Base-by-base conservation (phyloP, 2,888 invertebrate species). In the Ellobium chinense region DNA sequence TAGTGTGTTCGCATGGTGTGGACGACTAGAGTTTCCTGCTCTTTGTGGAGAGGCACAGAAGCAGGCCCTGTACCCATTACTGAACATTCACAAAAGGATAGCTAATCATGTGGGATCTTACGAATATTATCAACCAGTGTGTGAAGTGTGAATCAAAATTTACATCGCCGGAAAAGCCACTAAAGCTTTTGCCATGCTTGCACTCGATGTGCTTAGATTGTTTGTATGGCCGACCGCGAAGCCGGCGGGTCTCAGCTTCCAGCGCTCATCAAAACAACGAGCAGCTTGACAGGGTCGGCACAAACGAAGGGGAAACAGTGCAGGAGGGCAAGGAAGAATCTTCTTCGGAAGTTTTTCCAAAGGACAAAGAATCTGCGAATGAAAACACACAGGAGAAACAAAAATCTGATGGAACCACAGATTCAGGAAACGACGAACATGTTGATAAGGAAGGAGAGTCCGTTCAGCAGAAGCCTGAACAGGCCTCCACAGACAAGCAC, bases 171-270 rank as follows among this genome's bases (percentile, higher is more conserved):
- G 83, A 83, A n/a, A 81, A 79, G 60, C 65, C 79, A 27, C 78
- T 97, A 54, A 97, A 97, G 94, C 94, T 97, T 82, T 94, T 98
- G 90, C 97, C 97, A 93, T 98, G 97, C 92, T 94, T 98, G 86
- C 97, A 98, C 93, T 96, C 97, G 75, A 95, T 96, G 82, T 98
- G 97, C 72, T 93, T 91, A 89, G 70, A 94, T 94, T 87, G 92
- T 91, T 85, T 90, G 92, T 77, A 87, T 54, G 83, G 83, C 4
- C 78, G 84, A 9, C 81, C 83, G 29, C 82, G 78, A 72, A 73
- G 70, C 7, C 82, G 72, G 63, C 78, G 72, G 18, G 77, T 66
- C 36, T 78, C 21, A 69, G 12, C 24, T 12, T 7, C 12, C 34
- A n/a, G n/a, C n/a, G n/a, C n/a, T n/a, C n/a, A n/a, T n/a, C n/a